These are phyloP conservation scores for Rhaphigaster nebulosa DNA, from an alignment of 2,888 invertebrate genomes.

Conservation along the genomic window DNA sequence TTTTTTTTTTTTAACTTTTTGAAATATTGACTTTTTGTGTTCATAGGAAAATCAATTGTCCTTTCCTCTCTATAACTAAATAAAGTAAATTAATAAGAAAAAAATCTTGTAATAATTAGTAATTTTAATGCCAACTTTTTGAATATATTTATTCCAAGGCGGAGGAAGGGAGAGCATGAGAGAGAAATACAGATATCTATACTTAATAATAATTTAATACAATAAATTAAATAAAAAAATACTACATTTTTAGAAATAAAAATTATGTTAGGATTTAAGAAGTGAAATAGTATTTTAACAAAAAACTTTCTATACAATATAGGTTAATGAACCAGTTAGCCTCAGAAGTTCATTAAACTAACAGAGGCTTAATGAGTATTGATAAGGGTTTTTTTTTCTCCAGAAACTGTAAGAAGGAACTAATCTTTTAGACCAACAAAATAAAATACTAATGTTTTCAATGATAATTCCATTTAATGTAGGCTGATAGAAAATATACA, in stretches of 20 bases:
- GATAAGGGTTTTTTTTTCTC: background rate
- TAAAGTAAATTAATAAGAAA: too few species aligned
- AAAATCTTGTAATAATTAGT: too few species aligned
- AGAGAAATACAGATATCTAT: background rate
- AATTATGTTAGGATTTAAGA: background rate
- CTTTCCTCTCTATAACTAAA: too few species aligned
- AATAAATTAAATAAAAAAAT: background rate
- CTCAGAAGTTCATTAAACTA: slow-evolving; percentile 29
- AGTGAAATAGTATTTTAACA: background rate
- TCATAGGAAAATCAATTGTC: too few species aligned
- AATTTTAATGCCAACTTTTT: background rate
- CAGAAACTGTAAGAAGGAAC: background rate
- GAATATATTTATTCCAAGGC: background rate
- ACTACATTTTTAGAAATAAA: background rate
- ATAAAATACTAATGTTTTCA: background rate
- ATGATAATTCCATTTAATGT: background rate
- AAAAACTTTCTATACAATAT: background rate
- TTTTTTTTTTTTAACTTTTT: too few species aligned
- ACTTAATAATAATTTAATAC: background rate
- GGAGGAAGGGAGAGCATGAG: background rate
- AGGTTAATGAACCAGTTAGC: slow-evolving; percentile 21
- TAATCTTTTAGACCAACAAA: background rate
- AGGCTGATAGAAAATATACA: background rate
- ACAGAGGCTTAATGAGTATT: slow-evolving; percentile 2
- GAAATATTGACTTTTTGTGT: too few species aligned